Evolutionary conservation across 2,113 vertebrate genomes (phyloP).

Genomic region (Hyla sarda): DNA sequence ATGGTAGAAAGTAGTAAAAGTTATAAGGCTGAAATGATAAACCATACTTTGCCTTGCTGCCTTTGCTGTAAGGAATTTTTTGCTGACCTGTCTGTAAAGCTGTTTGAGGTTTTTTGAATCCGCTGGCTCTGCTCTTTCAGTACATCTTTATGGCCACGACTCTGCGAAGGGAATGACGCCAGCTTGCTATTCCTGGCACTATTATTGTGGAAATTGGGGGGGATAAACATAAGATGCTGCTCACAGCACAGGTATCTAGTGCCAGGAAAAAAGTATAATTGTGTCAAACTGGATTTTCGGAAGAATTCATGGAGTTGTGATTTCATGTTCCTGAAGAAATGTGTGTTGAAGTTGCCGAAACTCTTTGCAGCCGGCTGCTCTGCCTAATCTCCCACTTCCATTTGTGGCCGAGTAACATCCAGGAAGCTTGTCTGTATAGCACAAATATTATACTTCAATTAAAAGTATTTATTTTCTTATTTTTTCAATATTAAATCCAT

Average conservation of each 20-base stretch:
- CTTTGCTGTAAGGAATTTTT: constrained; percentile 53
- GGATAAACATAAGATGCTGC: constrained; percentile 58
- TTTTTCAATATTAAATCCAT: not conserved
- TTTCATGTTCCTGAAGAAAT: constrained; percentile 45
- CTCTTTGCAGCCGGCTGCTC: constrained; percentile 6
- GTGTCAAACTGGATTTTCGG: constrained; percentile 52
- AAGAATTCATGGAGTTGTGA: constrained; percentile 51
- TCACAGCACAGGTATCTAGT: constrained; percentile 49
- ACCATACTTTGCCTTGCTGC: constrained; percentile 37
- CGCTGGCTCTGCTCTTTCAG: constrained; percentile 57
- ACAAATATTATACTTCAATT: not conserved
- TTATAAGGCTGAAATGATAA: constrained; percentile 52
- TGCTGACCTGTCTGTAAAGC: constrained; percentile 59
- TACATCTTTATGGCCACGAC: constrained; percentile 56
- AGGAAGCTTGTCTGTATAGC: not conserved
- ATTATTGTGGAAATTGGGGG: constrained; percentile 60
- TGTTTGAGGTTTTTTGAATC: constrained; percentile 60
- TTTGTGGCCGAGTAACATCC: constrained; percentile 1
- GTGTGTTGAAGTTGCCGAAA: constrained; percentile 36
- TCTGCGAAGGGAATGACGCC: constrained; percentile 56
- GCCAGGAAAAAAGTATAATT: constrained; percentile 59
- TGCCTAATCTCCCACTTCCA: constrained; percentile 36
- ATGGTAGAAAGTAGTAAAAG: constrained; percentile 46
- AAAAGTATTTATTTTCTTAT: not conserved
- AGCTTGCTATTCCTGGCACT: constrained; percentile 58